Conservation (phyloP, 1,140 invertebrate genomes). For the Philopotamus ludificatus region DNA sequence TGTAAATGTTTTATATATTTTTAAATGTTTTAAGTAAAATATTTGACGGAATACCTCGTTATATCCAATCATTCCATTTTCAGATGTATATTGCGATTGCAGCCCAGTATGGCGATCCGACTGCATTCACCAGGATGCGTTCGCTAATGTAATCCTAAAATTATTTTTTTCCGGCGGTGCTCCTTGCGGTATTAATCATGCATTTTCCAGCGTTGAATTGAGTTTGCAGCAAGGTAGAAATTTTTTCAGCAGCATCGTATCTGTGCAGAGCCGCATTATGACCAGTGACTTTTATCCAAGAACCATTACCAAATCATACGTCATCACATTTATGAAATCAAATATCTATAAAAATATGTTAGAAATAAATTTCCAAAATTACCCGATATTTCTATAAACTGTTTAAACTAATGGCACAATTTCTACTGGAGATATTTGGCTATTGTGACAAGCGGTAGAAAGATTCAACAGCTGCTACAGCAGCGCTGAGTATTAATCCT, state of each 20-base stretch:
- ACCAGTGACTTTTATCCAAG: slow-evolving; percentile 60
- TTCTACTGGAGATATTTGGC: slow-evolving; percentile 53
- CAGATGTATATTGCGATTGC: slow-evolving; percentile 68
- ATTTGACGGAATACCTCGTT: too few species aligned
- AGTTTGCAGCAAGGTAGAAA: slow-evolving; percentile 40
- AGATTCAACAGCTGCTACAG: slow-evolving; percentile 59
- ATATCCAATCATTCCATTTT: slow-evolving; percentile 71
- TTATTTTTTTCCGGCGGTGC: slow-evolving; percentile 64
- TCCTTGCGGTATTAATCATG: slow-evolving; percentile 53
- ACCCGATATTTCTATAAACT: too few species aligned
- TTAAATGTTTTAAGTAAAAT: too few species aligned
- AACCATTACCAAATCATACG: slow-evolving; percentile 72
- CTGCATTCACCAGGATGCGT: slow-evolving; percentile 49
- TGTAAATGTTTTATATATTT: too few species aligned
- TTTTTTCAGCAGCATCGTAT: slow-evolving; percentile 41
- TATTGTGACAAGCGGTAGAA: slow-evolving; percentile 60
- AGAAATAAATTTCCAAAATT: too few species aligned
- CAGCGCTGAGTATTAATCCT: slow-evolving; percentile 59
- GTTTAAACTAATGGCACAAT: too few species aligned
- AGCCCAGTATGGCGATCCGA: slow-evolving; percentile 61
- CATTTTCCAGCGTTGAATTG: slow-evolving; percentile 51
- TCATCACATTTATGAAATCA: slow-evolving; percentile 69
- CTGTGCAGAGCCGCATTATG: slow-evolving; percentile 62
- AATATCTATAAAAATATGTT: slow-evolving; percentile 54
- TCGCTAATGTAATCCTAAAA: slow-evolving; percentile 64